Evolutionary conservation across 2,888 invertebrate genomes (phyloP).

Genomic region (Lochmaea capreae): DNA sequence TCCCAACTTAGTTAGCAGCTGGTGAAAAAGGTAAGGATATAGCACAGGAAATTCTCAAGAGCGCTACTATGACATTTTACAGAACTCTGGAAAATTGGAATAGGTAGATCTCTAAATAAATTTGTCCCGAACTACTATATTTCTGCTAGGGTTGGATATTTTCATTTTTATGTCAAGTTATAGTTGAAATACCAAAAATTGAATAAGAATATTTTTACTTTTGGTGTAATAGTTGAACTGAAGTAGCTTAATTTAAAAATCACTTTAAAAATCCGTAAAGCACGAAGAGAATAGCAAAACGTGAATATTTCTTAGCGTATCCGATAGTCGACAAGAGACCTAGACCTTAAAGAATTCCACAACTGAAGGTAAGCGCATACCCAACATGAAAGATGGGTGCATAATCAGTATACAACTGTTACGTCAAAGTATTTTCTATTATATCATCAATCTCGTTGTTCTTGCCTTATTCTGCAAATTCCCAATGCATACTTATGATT

Average conservation of each 20-base stretch:
- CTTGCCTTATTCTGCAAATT: conserved; percentile 2
- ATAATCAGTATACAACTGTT: conserved; percentile 1
- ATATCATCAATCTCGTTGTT: conserved; percentile 16
- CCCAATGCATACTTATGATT: background rate
- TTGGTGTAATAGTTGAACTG: background rate
- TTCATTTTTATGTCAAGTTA: no score
- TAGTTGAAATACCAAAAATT: no score
- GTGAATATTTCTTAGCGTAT: conserved; percentile 1
- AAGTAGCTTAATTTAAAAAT: background rate
- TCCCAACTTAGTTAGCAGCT: no score
- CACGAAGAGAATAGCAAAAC: conserved; percentile 9
- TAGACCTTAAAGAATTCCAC: conserved; percentile 11
- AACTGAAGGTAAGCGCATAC: conserved; percentile 7
- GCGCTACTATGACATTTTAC: no score
- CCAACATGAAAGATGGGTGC: conserved; percentile 12
- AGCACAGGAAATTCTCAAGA: no score
- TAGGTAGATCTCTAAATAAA: no score
- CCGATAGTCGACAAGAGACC: conserved; percentile 12
- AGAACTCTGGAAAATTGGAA: no score
- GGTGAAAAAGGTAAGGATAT: no score
- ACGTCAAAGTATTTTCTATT: background rate
- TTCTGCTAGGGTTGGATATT: no score
- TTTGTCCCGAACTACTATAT: background rate
- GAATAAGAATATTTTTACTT: background rate
- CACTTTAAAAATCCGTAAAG: conserved; percentile 2